phyloP scores from a whole-genome alignment of 2,113 vertebrate genomes.

The Parus major region DNA sequence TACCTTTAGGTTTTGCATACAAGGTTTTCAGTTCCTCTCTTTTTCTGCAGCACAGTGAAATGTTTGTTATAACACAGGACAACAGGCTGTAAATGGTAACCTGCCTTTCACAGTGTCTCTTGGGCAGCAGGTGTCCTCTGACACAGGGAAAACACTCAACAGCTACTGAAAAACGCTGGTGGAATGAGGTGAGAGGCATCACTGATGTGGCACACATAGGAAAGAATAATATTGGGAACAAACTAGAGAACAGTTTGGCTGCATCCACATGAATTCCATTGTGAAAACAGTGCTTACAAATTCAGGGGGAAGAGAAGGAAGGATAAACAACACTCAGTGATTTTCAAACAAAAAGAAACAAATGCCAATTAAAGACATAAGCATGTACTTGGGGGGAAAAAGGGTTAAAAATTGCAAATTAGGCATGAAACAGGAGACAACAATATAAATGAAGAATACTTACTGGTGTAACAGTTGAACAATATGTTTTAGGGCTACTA shows the following conservation, averaged over 20 bases:
- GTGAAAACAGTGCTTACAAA: neutral
- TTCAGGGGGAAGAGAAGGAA: neutral
- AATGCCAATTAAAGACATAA: neutral
- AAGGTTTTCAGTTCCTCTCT: neutral
- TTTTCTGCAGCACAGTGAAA: neutral
- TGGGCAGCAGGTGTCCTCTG: neutral
- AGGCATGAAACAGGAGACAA: neutral
- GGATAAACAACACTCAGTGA: neutral
- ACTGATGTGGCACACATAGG: rapidly evolving
- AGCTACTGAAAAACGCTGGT: neutral
- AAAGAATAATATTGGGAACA: neutral
- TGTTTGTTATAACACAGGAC: neutral
- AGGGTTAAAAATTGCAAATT: neutral
- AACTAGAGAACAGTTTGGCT: neutral
- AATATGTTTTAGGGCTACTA: neutral
- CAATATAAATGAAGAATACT: neutral
- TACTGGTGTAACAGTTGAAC: neutral
- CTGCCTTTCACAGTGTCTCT: neutral
- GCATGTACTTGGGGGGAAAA: rapidly evolving
- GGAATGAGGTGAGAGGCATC: neutral
- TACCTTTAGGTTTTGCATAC: neutral
- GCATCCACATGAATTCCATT: neutral
- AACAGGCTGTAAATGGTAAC: neutral
- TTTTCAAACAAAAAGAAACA: neutral
- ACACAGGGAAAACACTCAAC: neutral